These are phyloP conservation scores for Ptychoptera albimana DNA, from an alignment of 2,888 invertebrate genomes.

Conservation along the genomic window DNA sequence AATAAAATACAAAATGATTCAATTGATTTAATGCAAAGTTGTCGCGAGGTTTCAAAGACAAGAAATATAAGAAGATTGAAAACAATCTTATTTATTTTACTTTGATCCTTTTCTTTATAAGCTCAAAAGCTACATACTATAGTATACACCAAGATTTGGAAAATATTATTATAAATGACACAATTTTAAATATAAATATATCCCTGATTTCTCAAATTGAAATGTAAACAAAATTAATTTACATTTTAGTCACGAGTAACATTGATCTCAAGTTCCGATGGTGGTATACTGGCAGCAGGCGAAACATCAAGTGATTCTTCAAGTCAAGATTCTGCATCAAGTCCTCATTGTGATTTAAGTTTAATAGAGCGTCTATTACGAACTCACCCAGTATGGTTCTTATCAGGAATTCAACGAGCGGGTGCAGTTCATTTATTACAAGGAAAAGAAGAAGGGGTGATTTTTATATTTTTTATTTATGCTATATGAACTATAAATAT, in stretches of 20 bases:
- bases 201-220: too few relatives aligned
- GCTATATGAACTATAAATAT: neutral
- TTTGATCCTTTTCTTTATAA: too few relatives aligned
- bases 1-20: too few relatives aligned
- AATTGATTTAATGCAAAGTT: too few relatives aligned
- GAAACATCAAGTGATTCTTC: conserved; percentile 48
- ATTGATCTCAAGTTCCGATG: conserved; percentile 34
- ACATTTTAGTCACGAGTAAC: conserved; percentile 28
- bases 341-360: conserved; percentile 68
- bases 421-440: conserved; percentile 89
- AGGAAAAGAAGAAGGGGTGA: conserved; percentile 82
- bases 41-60: too few relatives aligned
- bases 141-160: too few relatives aligned
- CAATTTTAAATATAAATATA: too few relatives aligned
- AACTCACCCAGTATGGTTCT: conserved; percentile 91
- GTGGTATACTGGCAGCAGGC: conserved; percentile 36
- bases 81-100: too few relatives aligned
- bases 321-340: conserved; percentile 32
- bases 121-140: too few relatives aligned
- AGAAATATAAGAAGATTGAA: too few relatives aligned
- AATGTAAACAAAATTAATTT: conserved; percentile 1
- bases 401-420: conserved; percentile 82
- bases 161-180: too few relatives aligned
- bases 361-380: conserved; percentile 75
- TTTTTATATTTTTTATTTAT: conserved; percentile 25